Percentiles rank a stretch among this genome's conserved stretches.
phyloP scores from a whole-genome alignment of 2,888 invertebrate genomes.

The Zaprionus lineosus region DNA sequence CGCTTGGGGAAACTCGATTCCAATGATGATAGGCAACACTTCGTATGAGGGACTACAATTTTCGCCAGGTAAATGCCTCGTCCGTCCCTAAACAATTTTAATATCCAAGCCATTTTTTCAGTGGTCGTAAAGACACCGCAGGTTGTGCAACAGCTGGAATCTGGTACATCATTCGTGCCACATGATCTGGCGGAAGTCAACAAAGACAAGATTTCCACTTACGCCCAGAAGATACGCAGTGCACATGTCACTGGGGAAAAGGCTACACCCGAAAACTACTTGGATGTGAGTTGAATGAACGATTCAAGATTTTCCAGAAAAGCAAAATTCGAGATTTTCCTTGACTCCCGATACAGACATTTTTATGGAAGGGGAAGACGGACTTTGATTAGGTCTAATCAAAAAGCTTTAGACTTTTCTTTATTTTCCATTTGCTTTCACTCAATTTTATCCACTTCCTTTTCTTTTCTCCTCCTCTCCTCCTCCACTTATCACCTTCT shows the following conservation, averaged over 20 bases:
- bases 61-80: slow-evolving; percentile 59
- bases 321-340: no score
- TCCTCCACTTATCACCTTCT: slow-evolving; percentile 2
- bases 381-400: no score
- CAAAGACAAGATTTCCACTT: slow-evolving; percentile 52
- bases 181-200: slow-evolving; percentile 66
- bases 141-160: slow-evolving; percentile 61
- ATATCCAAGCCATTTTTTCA: slow-evolving; percentile 23
- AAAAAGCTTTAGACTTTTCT: no score
- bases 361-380: no score
- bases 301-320: no score
- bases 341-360: no score
- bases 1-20: slow-evolving; percentile 81
- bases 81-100: no score
- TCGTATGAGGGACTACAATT: slow-evolving; percentile 81
- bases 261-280: slow-evolving; percentile 70
- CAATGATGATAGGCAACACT: slow-evolving; percentile 80
- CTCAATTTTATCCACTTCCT: not conserved
- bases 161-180: slow-evolving; percentile 67
- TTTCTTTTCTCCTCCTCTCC: no score
- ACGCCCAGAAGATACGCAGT: slow-evolving; percentile 69
- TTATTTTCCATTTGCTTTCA: no score
- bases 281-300: slow-evolving; percentile 75
- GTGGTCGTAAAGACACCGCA: slow-evolving; percentile 56
- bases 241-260: slow-evolving; percentile 73